Conservation (phyloP, 1,140 invertebrate species). For the Drosophila trapezifrons region DNA sequence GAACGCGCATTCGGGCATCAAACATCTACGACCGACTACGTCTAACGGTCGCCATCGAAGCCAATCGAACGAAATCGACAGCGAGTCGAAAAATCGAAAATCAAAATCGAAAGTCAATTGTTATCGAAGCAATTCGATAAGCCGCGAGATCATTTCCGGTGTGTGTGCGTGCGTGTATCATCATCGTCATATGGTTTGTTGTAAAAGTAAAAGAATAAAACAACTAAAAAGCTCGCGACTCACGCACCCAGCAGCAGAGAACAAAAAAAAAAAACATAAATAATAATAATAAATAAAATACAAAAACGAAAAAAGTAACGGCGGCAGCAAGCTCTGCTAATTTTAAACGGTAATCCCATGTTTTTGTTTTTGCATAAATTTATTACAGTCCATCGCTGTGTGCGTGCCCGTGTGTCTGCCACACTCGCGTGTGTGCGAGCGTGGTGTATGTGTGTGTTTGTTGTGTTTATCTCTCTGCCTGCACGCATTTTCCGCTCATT, state of each 20-base stretch:
- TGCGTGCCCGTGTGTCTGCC: conserved; percentile 6
- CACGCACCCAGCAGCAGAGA: conserved; percentile 46
- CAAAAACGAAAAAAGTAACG: conserved; percentile 28
- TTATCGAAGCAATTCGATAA: conserved; percentile 23
- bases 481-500: conserved; percentile 42
- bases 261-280: conserved; percentile 33
- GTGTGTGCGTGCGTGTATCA: conserved; percentile 9
- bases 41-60: conserved; percentile 40
- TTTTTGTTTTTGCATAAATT: conserved; percentile 54
- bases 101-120: conserved; percentile 9
- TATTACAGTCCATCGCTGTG: conserved; percentile 33
- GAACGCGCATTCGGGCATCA: conserved; percentile 64
- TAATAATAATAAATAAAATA: conserved; percentile 38
- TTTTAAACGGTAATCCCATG: conserved; percentile 76
- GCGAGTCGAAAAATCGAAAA: conserved; percentile 6
- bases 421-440: conserved; percentile 11
- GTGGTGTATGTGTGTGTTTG: conserved; percentile 26
- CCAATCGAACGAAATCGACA: conserved; percentile 42
- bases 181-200: conserved; percentile 5
- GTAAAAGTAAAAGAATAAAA: conserved; percentile 29
- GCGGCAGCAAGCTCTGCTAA: conserved; percentile 62
- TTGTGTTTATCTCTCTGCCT: conserved; percentile 37
- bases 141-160: conserved; percentile 62
- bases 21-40: conserved; percentile 50
- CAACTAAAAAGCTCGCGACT: conserved; percentile 22